Base-by-base conservation (phyloP, 2,888 invertebrate genomes). In the Esperia sulphurella region DNA sequence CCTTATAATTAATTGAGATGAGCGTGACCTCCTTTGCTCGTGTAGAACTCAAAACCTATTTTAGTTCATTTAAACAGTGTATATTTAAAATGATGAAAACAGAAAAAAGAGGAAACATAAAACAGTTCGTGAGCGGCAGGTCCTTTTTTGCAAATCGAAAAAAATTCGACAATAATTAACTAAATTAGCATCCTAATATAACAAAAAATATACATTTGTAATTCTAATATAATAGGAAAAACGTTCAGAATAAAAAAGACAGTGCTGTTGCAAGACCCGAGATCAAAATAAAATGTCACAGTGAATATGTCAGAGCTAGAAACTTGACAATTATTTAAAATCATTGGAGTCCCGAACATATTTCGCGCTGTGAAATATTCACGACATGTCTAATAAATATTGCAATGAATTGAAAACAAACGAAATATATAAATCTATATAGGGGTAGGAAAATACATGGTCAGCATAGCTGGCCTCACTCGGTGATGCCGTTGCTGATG, bases 221-320 rank as follows among this genome's bases (percentile, higher is more conserved):
- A 67, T 3, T 69, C 65, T 69, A 72, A 71, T 69, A 74, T 65
- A 78, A 67, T 58, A 63, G 53, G 63, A 64, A 75, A 21, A 64
- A 71, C 55, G 64, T 65, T 71, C 63, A 56, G 63, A 60, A 57
- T 65, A 57, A 66, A 68, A 64, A 14, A 63, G 60, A 71, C 68
- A 75, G 70, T 65, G 70, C 67, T 62, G 72, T 74, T 77, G 78
- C 74, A 75, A 76, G 75, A 78, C 71, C 79, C 78, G 83, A 85
- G 86, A 87, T 84, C 83, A 82, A 81, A 77, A 63, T 57, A 54
- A 66, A 65, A 59, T 59, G 63, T 64, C 63, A 58, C 65, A 64
- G 84, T 84, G 85, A 84, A 85, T 84, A 84, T 72, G 63, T 84
- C 84, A 79, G 69, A 79, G 82, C 79, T 77, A 60, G 75, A 74